Evolutionary conservation across 2,888 invertebrate species (phyloP), one percentile per base, ranked within the genome.

Genomic region (Rotaria socialis): DNA sequence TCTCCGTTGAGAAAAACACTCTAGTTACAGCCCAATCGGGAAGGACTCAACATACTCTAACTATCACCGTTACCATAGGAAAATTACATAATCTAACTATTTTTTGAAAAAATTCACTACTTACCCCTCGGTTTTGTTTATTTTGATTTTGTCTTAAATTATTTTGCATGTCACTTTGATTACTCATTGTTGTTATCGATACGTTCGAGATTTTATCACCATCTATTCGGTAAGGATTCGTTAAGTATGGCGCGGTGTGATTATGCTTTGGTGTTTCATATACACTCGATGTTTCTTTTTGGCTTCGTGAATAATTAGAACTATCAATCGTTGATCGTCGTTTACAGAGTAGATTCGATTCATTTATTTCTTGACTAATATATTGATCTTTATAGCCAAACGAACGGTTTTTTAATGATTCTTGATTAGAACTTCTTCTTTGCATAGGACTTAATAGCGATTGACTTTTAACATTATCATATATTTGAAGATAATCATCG

Each of bases 401-500:
- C 99, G 96, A 89, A 98, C 91, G 91, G 96, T 99, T 89, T 19
- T 3, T 80, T 80, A 24, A 2, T 74, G 74, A 41, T 41, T 41
- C 6, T 74, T 43, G 35, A 74, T 22, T 22, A 5, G 74, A 74
- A 74, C 22, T 41, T 19, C 11, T 74, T 47, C 47, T 47, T 47
- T 47, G 80, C 47, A 47, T 0, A 47, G 43, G 43, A 47, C 47
- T 80, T 80, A 47, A 47, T 47, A 80, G 24, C 11, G 4, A 11
- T 80, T 80, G 7, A 22, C 19, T 22, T 80, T n/a, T 6, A 6
- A 4, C 6, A 24, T 47, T 11, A 11, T 43, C 2, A 47, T 24
- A 1, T 24, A 47, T 52, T 52, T 16, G 16, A 52, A 97, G 50
- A 8, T 50, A 11, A 50, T 50, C 50, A 14, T 50, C 50, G 14